Evolutionary conservation across 1,140 invertebrate genomes (phyloP).

Genomic region (Uloborus diversus): DNA sequence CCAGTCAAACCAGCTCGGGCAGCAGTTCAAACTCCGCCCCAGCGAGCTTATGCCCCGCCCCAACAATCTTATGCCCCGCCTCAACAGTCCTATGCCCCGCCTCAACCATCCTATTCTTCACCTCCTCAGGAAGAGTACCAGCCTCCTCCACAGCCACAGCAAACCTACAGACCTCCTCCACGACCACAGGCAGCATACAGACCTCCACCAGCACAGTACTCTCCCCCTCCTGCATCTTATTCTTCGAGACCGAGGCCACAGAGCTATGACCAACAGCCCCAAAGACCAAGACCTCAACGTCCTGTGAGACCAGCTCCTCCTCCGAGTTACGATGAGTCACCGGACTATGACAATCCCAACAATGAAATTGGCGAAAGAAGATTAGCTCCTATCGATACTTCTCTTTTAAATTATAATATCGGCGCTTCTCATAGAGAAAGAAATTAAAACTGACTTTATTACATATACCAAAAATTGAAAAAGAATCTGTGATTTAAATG

Average conservation of each 20-base stretch:
- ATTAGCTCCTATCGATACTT: slow-evolving; percentile 16
- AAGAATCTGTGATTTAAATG: too few species aligned
- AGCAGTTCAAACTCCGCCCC: neutral
- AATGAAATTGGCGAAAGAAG: slow-evolving; percentile 36
- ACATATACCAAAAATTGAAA: too few species aligned
- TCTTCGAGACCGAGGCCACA: neutral
- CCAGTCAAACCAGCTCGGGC: slow-evolving; percentile 6
- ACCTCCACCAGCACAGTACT: neutral
- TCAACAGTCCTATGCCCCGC: neutral
- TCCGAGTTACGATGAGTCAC: neutral
- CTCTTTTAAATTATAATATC: slow-evolving; percentile 42
- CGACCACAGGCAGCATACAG: neutral
- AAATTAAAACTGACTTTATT: too few species aligned
- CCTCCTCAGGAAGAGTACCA: neutral
- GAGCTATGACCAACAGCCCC: neutral
- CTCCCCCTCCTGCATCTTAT: slow-evolving; percentile 7
- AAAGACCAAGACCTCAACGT: neutral
- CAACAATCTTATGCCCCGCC: neutral
- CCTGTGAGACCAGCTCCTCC: neutral
- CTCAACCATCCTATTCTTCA: slow-evolving; percentile 15
- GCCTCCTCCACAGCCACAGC: neutral
- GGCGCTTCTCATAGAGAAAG: neutral
- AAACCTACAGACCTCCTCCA: neutral
- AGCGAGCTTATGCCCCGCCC: neutral
- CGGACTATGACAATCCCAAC: slow-evolving; percentile 32